phyloP scores from a whole-genome alignment of 30 jellyfish, hydroid and myxozoan species.

The Calvadosia cruxmelitensis region DNA sequence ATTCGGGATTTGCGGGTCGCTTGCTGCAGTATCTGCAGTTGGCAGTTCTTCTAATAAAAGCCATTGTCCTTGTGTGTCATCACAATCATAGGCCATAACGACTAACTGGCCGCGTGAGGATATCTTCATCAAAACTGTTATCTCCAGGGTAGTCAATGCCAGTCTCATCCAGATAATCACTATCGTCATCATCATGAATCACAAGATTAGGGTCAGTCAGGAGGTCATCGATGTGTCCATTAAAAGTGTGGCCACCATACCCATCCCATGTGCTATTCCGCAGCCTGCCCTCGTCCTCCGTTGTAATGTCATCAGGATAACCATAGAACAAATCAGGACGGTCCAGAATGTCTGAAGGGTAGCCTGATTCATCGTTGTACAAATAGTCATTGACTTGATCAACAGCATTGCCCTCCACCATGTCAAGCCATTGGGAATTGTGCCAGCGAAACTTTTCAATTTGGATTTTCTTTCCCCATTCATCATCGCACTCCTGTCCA shows the following conservation, averaged over 20 bases:
- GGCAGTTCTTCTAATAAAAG: too few relatives aligned
- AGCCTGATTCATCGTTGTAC: conserved; percentile 44
- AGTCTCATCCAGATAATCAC: conserved; percentile 23
- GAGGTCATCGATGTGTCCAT: conserved; percentile 20
- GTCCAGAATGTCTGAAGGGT: conserved; percentile 67
- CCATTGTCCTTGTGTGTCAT: too few relatives aligned
- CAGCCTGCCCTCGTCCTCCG: conserved; percentile 11
- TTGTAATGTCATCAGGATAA: conserved; percentile 52
- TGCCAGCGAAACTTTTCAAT: conserved; percentile 96
- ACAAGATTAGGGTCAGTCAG: conserved; percentile 11
- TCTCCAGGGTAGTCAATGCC: conserved; percentile 63
- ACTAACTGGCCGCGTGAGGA: conserved; percentile 27
- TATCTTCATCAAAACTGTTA: conserved; percentile 12
- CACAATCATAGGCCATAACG: conserved; percentile 40
- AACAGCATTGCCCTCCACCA: conserved; percentile 64
- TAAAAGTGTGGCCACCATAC: conserved; percentile 16
- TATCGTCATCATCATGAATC: conserved; percentile 20
- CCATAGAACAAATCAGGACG: conserved; percentile 83
- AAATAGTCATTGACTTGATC: conserved; percentile 44
- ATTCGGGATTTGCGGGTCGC: neutral
- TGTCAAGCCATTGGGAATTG: conserved; percentile 96
- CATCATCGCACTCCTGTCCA: conserved; percentile 99
- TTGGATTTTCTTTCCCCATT: conserved; percentile 73
- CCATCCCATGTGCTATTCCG: conserved; percentile 36
- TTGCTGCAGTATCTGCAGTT: conserved; percentile 29